Conservation (phyloP, 2,113 vertebrate species). For the Brachirus orientalis region DNA sequence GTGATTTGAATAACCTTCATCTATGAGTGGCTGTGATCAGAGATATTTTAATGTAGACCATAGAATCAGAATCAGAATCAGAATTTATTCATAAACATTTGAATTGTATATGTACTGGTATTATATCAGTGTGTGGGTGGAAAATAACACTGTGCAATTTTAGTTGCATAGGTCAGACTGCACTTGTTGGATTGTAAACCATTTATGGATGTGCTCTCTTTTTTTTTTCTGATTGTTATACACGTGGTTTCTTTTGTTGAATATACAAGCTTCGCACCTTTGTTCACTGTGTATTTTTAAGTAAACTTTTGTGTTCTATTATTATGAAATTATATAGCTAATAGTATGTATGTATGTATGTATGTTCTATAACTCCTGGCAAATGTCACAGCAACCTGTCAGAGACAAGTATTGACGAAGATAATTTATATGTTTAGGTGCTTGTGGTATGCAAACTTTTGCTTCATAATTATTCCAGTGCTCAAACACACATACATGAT, state of each 20-base stretch:
- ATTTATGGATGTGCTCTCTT: not conserved
- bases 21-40: conserved; percentile 15
- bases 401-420: conserved; percentile 31
- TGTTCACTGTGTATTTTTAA: too few species aligned
- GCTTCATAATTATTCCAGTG: too few species aligned
- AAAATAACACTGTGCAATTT: not conserved
- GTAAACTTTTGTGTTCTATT: not conserved
- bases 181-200: not conserved
- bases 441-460: conserved; percentile 66
- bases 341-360: not conserved
- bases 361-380: conserved; percentile 13
- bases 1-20: conserved; percentile 42
- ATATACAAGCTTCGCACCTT: not conserved
- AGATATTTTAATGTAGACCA: conserved; percentile 9
- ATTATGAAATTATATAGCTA: not conserved
- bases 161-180: not conserved
- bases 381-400: conserved; percentile 32
- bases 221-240: too few species aligned
- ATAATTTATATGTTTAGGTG: conserved; percentile 51
- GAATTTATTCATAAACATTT: too few species aligned
- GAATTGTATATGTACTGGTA: too few species aligned
- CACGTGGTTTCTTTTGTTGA: too few species aligned
- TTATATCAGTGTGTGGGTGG: conserved; percentile 12
- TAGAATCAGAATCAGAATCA: too few species aligned
- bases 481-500: too few species aligned